phyloP scores from a whole-genome alignment of 2,113 vertebrate species.

The Pseudolaguvia tuberculata region DNA sequence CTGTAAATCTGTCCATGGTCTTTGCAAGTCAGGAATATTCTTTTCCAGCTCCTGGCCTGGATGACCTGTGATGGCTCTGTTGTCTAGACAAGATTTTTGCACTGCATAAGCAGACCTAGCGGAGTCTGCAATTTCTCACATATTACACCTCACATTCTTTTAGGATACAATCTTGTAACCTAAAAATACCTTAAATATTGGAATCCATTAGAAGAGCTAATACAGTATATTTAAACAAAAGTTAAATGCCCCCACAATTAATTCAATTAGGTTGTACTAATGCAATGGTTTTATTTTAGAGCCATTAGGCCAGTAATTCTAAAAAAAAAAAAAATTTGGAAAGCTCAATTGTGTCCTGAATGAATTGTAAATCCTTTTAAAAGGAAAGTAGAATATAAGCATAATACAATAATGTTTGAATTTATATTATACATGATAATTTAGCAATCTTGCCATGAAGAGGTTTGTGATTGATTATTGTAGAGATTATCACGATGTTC shows the following conservation, averaged over 20 bases:
- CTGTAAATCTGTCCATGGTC: slow-evolving; percentile 28
- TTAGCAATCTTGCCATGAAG: not conserved
- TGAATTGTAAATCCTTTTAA: too few relatives aligned
- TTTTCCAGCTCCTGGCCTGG: slow-evolving; percentile 17
- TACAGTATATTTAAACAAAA: not conserved
- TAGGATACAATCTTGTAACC: too few relatives aligned
- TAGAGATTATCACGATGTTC: not conserved
- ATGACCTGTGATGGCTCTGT: slow-evolving; percentile 35
- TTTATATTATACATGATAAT: not conserved
- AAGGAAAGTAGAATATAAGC: too few relatives aligned
- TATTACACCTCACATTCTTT: too few relatives aligned
- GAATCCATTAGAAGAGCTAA: not conserved
- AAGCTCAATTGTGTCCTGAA: too few relatives aligned
- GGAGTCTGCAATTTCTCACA: not conserved
- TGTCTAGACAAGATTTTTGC: slow-evolving; percentile 37
- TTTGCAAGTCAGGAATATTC: slow-evolving; percentile 17
- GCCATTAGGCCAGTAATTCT: too few relatives aligned
- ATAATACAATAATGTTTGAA: not conserved
- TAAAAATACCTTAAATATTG: too few relatives aligned
- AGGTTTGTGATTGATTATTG: not conserved
- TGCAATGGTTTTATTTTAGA: too few relatives aligned
- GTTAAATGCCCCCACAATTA: too few relatives aligned
- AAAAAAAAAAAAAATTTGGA: too few relatives aligned
- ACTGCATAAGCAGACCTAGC: slow-evolving; percentile 2
- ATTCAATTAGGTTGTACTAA: not conserved